Base-by-base conservation (phyloP, 2,797 vertebrate species). In the Myotis myotis region DNA sequence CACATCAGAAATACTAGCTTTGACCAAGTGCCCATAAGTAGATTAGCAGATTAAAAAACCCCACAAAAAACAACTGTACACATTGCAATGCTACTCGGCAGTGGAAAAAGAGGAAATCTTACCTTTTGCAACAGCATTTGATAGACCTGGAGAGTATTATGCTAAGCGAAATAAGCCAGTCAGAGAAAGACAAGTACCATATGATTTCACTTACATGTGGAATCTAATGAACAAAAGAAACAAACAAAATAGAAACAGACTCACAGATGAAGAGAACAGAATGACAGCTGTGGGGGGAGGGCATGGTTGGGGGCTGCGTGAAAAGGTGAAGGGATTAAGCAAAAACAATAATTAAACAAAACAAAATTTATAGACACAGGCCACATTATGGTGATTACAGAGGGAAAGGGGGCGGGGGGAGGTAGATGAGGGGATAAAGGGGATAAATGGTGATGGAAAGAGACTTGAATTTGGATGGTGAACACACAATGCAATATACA, bases 1-100 rank as follows among this genome's bases (percentile, higher is more conserved):
- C 33, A 53, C 55, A 72, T 57, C 53, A 81, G 60, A 92, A 79
- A 79, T 66, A 89, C 68, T 12, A 80, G 3, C 16, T 78, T 78
- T 78, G 49, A 78, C 11, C 6, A 33, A 15, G 20, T 78, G 75
- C 12, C 22, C 20, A 55, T 78, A 51, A 55, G 22, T 36, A 23
- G 49, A 55, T 36, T 51, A 78, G n/a, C 16, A 13, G n/a, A 8
- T 78, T 36, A 36, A 53, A 13, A 11, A 8, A 2, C 17, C 28
- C 20, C 28, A 76, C 6, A 33, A 68, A 68, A 68, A 20, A 36
- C 60, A 36, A 33, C 13, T 78, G 75, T 53, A 55, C 7, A 55
- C 75, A 36, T 36, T 55, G 22, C 20, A 78, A 55, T 78, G 36
- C n/a, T 36, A 53, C 75, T 78, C 1, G 0, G 20, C 49, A 12